phyloP scores from a whole-genome alignment of 2,113 vertebrate species.

The Hydrolagus affinis region DNA sequence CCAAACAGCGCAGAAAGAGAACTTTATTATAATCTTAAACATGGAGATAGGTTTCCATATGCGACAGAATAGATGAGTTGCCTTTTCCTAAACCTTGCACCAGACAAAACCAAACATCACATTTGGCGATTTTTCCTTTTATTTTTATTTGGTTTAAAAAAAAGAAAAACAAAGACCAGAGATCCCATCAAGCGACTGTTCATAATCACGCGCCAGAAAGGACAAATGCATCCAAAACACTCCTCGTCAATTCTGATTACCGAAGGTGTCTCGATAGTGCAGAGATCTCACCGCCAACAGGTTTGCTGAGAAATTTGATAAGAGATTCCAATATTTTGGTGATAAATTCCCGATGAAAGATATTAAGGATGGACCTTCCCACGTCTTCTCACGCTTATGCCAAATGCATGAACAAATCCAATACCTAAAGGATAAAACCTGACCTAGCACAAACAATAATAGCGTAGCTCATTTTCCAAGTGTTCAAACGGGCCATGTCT shows the following conservation, averaged over 20 bases:
- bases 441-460: not conserved
- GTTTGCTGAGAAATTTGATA: not conserved
- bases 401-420: not conserved
- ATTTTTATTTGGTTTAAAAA: slow-evolving; percentile 25
- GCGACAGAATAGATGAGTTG: not conserved
- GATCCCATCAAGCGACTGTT: slow-evolving; percentile 16
- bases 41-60: not conserved
- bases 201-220: slow-evolving; percentile 20
- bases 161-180: slow-evolving; percentile 27
- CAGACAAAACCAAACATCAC: not conserved
- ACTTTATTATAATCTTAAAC: not conserved
- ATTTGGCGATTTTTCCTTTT: slow-evolving; percentile 14
- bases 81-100: too few relatives aligned
- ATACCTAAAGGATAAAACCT: slow-evolving; percentile 1
- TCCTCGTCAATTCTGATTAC: slow-evolving; percentile 13
- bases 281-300: too few relatives aligned
- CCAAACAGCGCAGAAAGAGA: not conserved
- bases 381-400: not conserved
- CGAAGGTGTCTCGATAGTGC: slow-evolving; percentile 23
- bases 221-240: slow-evolving; percentile 10
- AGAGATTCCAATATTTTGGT: not conserved
- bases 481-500: not conserved
- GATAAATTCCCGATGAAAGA: not conserved
- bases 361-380: not conserved
- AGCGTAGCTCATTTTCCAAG: slow-evolving; percentile 20